These are phyloP conservation scores for Ceratosolen fusciceps DNA, from an alignment of 1,140 invertebrate genomes.

Conservation along the genomic window DNA sequence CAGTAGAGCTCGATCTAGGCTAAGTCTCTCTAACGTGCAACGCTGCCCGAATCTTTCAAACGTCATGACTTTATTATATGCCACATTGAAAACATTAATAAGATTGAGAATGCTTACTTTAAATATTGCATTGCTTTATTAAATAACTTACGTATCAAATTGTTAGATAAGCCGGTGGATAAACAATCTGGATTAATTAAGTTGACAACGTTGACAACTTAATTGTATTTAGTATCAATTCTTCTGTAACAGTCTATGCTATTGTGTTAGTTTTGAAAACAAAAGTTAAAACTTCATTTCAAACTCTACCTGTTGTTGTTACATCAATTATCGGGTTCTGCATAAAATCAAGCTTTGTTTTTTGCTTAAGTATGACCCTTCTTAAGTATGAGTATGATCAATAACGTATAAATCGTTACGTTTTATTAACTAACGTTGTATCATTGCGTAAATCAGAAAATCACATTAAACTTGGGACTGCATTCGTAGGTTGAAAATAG, in stretches of 20 bases:
- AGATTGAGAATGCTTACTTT: neutral
- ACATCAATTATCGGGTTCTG: neutral
- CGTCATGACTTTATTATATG: no score
- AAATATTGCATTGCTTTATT: neutral
- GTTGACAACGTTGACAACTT: neutral
- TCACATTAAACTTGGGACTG: no score
- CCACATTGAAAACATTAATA: no score
- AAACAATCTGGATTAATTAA: neutral
- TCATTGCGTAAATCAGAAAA: no score
- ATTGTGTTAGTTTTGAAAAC: neutral
- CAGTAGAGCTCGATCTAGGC: no score
- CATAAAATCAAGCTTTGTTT: neutral
- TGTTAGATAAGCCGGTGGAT: neutral
- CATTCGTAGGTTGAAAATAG: no score
- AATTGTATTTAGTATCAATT: neutral
- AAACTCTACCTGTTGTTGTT: neutral
- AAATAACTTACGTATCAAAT: neutral
- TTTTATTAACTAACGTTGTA: no score
- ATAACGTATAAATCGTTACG: no score
- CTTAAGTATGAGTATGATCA: no score
- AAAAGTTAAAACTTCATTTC: neutral
- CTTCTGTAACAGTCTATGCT: neutral
- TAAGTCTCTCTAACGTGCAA: no score
- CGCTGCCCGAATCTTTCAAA: no score
- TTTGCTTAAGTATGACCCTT: neutral